These are phyloP conservation scores for Galemys pyrenaicus DNA, from an alignment of 2,113 vertebrate species.

Conservation along the genomic window DNA sequence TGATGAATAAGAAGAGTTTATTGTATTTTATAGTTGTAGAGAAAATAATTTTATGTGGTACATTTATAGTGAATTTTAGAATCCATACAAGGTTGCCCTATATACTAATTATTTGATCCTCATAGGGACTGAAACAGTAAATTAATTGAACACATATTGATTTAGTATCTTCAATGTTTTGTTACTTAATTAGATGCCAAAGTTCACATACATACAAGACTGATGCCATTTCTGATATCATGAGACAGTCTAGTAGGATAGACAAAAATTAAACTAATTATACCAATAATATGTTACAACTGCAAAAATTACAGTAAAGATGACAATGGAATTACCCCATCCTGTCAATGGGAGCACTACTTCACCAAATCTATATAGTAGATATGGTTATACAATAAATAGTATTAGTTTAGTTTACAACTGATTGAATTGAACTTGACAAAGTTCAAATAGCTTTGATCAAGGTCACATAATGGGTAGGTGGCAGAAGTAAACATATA, in stretches of 20 bases:
- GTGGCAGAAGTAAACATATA: neutral
- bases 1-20: neutral
- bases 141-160: neutral
- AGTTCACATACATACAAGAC: neutral
- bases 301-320: neutral
- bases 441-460: neutral
- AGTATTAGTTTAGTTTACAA: neutral
- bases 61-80: neutral
- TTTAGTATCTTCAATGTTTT: neutral
- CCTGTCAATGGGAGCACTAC: neutral
- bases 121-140: neutral
- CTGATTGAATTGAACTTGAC: neutral
- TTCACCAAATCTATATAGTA: neutral
- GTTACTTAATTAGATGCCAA: neutral
- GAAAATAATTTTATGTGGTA: neutral
- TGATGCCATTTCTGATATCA: neutral
- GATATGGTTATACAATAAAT: neutral
- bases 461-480: neutral
- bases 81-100: neutral
- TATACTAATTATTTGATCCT: slow-evolving; percentile 5
- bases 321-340: neutral
- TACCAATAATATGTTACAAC: neutral
- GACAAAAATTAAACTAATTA: slow-evolving; percentile 28
- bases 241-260: neutral
- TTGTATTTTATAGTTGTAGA: neutral